Base-by-base conservation (phyloP, 2,888 invertebrate species). In the Conistra vaccinii region DNA sequence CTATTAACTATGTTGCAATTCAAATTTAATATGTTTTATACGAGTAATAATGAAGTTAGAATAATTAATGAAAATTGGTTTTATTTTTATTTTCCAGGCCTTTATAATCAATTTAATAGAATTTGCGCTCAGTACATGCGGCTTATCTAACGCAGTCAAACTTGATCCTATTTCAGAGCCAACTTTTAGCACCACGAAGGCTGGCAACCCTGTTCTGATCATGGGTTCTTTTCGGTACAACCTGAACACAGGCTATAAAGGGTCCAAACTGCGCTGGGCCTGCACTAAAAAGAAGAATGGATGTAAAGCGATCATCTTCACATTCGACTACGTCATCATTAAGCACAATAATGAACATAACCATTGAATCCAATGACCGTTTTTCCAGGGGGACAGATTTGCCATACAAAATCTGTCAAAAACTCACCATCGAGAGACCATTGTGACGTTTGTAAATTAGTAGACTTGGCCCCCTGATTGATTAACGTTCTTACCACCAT, bases 161-260 rank as follows among this genome's bases (percentile, higher is more conserved):
- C 23, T 45, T 29, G 14, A 17, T 51, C 17, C 2, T 48, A 81
- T 83, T 73, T 66, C 82, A 73, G 86, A 74, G 3, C 29, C 55
- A 17, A 10, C 79, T 32, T 79, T 83, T 42, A 70, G 78, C 14
- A 62, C 69, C 7, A 84, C 85, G 1, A 79, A 69, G 70, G 42
- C 60, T 9, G 88, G 89, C 9, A 84, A 81, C 9, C 85, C 84
- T 5, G 84, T 87, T 42, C 63, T 89, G 12, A 57, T 72, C 26
- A 35, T 76, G 17, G 72, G 73, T 12, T 69, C 69, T 20, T 67
- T 81, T 51, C 78, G 87, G 3, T 89, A 83, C 51, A 85, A 87
- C 32, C 55, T 73, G n/a, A 53, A 6, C 17, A 3, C 55, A 3
- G 17, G 60, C 7, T 76, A 80, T 57, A 82, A 20, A 48, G 79